phyloP scores from a whole-genome alignment of 2,797 vertebrate species.

The Melanotaenia trifasciata region DNA sequence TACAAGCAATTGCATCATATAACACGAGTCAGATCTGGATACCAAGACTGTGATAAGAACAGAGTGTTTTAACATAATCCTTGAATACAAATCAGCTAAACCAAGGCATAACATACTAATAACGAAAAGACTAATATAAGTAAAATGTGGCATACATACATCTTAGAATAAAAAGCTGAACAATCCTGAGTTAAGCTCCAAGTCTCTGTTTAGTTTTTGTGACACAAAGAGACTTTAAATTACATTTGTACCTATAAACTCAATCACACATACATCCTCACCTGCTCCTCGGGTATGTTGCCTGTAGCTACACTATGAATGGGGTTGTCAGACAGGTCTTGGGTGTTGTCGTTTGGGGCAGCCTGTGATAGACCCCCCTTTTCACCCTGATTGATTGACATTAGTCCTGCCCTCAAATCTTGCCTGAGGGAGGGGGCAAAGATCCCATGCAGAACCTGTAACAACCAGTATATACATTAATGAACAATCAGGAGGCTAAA shows the following conservation, averaged over 20 bases:
- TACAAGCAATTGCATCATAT: not conserved
- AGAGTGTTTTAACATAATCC: not conserved
- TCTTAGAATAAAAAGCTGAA: not conserved
- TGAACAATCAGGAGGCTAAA: not conserved
- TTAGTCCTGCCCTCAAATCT: constrained; percentile 53
- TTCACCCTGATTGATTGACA: constrained; percentile 67
- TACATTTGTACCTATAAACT: not conserved
- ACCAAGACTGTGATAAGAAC: not conserved
- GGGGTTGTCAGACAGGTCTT: constrained; percentile 46
- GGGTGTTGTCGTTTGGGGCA: constrained; percentile 48
- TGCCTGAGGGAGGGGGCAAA: constrained; percentile 13
- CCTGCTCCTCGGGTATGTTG: constrained; percentile 60
- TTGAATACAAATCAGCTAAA: not conserved
- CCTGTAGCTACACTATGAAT: constrained; percentile 20
- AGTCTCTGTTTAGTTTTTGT: not conserved
- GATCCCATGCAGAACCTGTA: constrained; percentile 18
- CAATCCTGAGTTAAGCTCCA: not conserved
- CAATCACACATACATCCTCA: constrained; percentile 29
- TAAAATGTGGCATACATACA: not conserved
- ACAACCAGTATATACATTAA: constrained; percentile 24
- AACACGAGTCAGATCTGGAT: not conserved
- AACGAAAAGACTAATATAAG: not conserved
- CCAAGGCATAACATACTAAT: not conserved
- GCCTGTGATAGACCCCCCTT: constrained; percentile 59
- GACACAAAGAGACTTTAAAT: not conserved